Evolutionary conservation across 1,140 invertebrate genomes (phyloP).

Genomic region (Aphelinus atriplicis): DNA sequence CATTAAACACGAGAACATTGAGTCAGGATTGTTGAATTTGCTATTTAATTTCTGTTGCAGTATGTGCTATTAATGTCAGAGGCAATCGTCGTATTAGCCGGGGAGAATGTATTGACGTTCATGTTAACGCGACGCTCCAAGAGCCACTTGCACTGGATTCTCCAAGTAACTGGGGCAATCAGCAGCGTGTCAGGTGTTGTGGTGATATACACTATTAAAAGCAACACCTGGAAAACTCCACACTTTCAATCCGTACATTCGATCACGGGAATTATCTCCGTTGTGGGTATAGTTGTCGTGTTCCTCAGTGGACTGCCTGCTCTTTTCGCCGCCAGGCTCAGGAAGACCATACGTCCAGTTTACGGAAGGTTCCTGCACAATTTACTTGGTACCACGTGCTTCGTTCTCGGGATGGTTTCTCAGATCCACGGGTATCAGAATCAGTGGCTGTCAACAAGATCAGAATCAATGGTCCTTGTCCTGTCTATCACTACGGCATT

Average conservation of each 20-base stretch:
- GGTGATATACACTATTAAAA: slow-evolving; percentile 43
- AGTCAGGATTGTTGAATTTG: too few relatives aligned
- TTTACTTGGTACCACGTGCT: slow-evolving; percentile 53
- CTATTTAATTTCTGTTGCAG: slow-evolving; percentile 43
- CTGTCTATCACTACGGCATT: slow-evolving; percentile 43
- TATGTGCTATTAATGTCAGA: slow-evolving; percentile 59
- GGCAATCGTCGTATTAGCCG: slow-evolving; percentile 48
- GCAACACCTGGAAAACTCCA: too few relatives aligned
- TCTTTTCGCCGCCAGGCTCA: slow-evolving; percentile 48
- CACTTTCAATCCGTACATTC: slow-evolving; percentile 52
- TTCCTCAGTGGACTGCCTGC: slow-evolving; percentile 47
- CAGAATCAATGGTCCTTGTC: slow-evolving; percentile 19
- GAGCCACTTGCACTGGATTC: slow-evolving; percentile 55
- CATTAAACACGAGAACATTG: too few relatives aligned
- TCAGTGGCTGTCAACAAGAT: slow-evolving; percentile 35
- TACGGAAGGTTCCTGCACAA: slow-evolving; percentile 54
- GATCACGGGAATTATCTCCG: slow-evolving; percentile 49
- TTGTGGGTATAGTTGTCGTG: slow-evolving; percentile 44
- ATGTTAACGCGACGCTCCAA: slow-evolving; percentile 45
- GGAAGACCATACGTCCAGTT: slow-evolving; percentile 48
- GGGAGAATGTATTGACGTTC: slow-evolving; percentile 48
- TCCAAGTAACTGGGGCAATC: slow-evolving; percentile 50
- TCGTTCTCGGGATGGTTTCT: slow-evolving; percentile 51
- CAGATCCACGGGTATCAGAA: slow-evolving; percentile 50
- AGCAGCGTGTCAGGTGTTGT: slow-evolving; percentile 48